Conservation (phyloP, 2,113 vertebrate species). For the Scopus umbretta region DNA sequence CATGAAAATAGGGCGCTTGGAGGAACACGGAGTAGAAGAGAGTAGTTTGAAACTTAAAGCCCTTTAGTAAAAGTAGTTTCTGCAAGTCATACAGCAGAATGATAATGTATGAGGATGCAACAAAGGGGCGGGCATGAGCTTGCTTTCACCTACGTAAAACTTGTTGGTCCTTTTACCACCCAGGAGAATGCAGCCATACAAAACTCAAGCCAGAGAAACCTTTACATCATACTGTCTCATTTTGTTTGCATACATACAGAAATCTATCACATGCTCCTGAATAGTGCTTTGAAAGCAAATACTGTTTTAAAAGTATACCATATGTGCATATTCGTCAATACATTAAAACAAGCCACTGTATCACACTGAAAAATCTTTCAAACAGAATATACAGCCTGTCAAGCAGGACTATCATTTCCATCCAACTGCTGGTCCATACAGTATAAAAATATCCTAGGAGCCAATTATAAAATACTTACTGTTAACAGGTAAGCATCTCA, state of each 20-base stretch:
- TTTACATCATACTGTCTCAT: not conserved
- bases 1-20: not conserved
- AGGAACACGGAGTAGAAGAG: not conserved
- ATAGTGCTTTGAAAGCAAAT: not conserved
- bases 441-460: not conserved
- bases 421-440: not conserved
- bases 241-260: not conserved
- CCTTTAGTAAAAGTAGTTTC: not conserved
- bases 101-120: fast-evolving
- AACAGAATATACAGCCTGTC: conserved; percentile 33
- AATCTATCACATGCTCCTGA: not conserved
- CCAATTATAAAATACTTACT: not conserved
- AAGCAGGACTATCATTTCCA: not conserved
- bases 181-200: not conserved
- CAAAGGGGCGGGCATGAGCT: not conserved
- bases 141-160: not conserved
- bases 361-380: conserved; percentile 33
- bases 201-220: not conserved
- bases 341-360: conserved; percentile 26
- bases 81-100: not conserved
- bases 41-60: not conserved
- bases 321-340: not conserved
- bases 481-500: not conserved
- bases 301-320: not conserved
- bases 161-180: not conserved